Evolutionary conservation across 2,113 vertebrate species (phyloP), one percentile per base, ranked within the genome.

Genomic region (Nanger granti): DNA sequence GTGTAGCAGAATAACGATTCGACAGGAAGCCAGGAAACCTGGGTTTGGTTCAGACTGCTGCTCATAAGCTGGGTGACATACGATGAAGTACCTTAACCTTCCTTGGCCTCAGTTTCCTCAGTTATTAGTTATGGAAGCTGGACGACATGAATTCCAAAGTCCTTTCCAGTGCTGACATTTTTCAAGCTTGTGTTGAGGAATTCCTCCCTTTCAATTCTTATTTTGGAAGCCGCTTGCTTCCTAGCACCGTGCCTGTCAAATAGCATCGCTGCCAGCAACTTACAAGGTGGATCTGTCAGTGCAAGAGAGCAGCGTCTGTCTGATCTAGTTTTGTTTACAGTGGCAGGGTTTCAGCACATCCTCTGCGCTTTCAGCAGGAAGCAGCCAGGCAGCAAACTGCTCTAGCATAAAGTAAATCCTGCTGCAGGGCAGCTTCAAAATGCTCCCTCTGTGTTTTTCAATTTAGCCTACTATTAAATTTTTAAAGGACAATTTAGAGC

Each of bases 331-430:
- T 92, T 92, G 86, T 85, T 57, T 95, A 91, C 86, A 37, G 69
- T 64, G 90, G 82, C 86, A 82, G 57, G 87, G 26, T 97, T 90
- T 98, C 94, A 85, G 88, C 24, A 69, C 29, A 47, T 96, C 96
- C 95, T 94, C 92, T 96, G 76, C 15, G 69, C 95, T 82, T 98
- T 96, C 92, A 83, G 88, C 82, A 97, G 83, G 94, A 97, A 97
- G 49, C 62, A 93, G 47, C 82, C 93, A 62, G 96, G 97, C 97
- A 97, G 95, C 90, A 97, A 97, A 97, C 24, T 62, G 95, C 96
- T 91, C 54, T 57, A 22, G 28, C 92, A 37, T 37, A 47, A 94
- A 97, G 95, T 79, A 73, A 97, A 96, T 44, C 29, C 79, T 98
- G 91, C 90, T 97, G 95, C 37, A 89, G 84, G 90, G 66, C n/a